phyloP scores from a whole-genome alignment of 2,888 invertebrate species.

The Heliconius sara region DNA sequence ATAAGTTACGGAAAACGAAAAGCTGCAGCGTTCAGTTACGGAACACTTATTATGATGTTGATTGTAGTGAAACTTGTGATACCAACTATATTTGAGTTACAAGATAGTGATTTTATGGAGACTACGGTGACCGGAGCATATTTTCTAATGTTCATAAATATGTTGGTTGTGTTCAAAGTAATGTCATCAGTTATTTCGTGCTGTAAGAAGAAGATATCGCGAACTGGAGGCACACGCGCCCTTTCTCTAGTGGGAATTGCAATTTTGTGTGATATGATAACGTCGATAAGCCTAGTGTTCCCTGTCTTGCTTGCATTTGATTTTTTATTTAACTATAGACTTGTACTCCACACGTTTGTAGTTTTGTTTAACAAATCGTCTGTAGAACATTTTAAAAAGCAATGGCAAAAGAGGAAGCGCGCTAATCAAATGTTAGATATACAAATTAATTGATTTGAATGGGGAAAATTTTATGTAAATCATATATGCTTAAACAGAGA shows the following conservation, averaged over 20 bases:
- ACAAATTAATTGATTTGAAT: slow-evolving; percentile 6
- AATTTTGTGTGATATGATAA: slow-evolving; percentile 44
- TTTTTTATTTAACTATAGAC: slow-evolving; percentile 34
- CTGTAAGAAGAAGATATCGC: slow-evolving; percentile 31
- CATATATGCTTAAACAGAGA: too few relatives aligned
- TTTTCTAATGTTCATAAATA: slow-evolving; percentile 41
- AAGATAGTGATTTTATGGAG: background rate
- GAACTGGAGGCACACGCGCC: slow-evolving; percentile 25
- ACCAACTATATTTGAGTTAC: slow-evolving; percentile 18
- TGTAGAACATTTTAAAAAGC: slow-evolving; percentile 45
- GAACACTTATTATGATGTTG: slow-evolving; percentile 29
- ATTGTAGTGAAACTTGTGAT: slow-evolving; percentile 32
- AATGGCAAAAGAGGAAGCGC: slow-evolving; percentile 22
- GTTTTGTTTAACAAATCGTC: slow-evolving; percentile 47
- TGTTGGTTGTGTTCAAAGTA: slow-evolving; percentile 38
- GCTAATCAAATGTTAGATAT: slow-evolving; percentile 6
- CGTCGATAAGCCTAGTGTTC: background rate
- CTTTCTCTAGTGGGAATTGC: slow-evolving; percentile 42
- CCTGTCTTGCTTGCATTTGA: background rate
- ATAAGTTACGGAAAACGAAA: slow-evolving; percentile 46
- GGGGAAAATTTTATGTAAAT: background rate
- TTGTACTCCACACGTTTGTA: slow-evolving; percentile 41
- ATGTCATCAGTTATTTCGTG: slow-evolving; percentile 38
- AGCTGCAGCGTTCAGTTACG: slow-evolving; percentile 37
- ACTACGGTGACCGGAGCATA: slow-evolving; percentile 24